phyloP scores from a whole-genome alignment of 2,797 vertebrate genomes.

The Mycteria americana region DNA sequence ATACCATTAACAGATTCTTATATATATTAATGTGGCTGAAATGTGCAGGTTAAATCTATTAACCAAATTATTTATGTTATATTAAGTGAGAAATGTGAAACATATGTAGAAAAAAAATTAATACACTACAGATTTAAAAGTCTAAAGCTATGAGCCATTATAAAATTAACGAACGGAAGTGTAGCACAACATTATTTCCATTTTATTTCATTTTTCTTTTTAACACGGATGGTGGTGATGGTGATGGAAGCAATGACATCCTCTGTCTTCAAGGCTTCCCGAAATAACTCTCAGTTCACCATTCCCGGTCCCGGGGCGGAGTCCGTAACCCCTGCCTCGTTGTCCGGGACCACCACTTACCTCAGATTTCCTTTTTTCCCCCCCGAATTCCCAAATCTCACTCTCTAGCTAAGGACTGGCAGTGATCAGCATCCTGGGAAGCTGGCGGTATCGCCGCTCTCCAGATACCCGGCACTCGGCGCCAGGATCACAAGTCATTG shows the following conservation, averaged over 20 bases:
- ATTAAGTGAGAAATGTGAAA: slow-evolving; percentile 81
- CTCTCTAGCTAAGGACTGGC: not conserved
- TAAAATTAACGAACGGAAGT: slow-evolving; percentile 66
- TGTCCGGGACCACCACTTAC: not conserved
- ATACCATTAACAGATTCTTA: slow-evolving; percentile 85
- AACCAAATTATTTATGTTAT: slow-evolving; percentile 86
- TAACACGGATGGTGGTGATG: slow-evolving; percentile 36
- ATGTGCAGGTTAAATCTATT: slow-evolving; percentile 84
- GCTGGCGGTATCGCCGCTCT: not conserved
- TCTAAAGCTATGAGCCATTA: slow-evolving; percentile 79
- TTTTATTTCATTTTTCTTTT: slow-evolving; percentile 30
- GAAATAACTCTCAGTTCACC: not conserved
- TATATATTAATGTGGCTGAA: slow-evolving; percentile 84
- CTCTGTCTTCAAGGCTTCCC: not conserved
- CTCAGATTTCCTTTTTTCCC: not conserved
- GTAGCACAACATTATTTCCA: slow-evolving; percentile 70
- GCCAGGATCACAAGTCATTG: not conserved
- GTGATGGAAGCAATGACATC: not conserved
- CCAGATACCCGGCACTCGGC: not conserved
- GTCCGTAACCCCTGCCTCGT: not conserved
- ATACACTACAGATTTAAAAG: slow-evolving; percentile 78
- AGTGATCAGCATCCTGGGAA: not conserved
- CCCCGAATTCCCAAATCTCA: not conserved
- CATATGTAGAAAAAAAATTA: slow-evolving; percentile 75
- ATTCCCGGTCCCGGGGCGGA: not conserved